Conservation (phyloP, 2,113 vertebrate species). For the Alligator mississippiensis region DNA sequence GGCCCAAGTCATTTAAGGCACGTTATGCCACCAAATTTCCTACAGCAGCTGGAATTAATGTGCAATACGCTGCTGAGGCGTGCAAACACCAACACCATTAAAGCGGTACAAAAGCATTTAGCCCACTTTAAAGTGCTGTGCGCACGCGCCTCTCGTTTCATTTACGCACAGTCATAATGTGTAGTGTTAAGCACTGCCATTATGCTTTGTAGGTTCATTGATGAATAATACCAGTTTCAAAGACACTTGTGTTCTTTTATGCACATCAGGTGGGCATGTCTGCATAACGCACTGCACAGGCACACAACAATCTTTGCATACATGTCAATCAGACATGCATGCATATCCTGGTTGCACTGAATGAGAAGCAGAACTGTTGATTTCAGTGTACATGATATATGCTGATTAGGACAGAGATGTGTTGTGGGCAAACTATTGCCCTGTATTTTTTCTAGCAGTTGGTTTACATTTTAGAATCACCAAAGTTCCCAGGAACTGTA, state of each 20-base stretch:
- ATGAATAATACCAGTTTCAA: background rate
- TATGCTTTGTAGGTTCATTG: background rate
- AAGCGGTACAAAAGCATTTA: no score
- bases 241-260: accelerated
- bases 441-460: background rate
- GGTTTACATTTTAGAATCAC: background rate
- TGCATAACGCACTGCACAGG: accelerated
- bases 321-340: background rate
- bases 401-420: background rate
- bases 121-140: no score
- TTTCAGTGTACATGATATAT: background rate
- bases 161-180: no score
- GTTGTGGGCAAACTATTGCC: background rate
- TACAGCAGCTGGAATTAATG: no score
- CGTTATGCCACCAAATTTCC: no score
- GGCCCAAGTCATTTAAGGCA: no score
- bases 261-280: background rate
- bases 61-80: no score
- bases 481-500: background rate
- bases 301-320: accelerated
- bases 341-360: background rate
- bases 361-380: background rate
- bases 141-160: no score
- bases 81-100: no score
- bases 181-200: background rate